Conservation (phyloP, 2,797 vertebrate species). For the Dallia pectoralis region DNA sequence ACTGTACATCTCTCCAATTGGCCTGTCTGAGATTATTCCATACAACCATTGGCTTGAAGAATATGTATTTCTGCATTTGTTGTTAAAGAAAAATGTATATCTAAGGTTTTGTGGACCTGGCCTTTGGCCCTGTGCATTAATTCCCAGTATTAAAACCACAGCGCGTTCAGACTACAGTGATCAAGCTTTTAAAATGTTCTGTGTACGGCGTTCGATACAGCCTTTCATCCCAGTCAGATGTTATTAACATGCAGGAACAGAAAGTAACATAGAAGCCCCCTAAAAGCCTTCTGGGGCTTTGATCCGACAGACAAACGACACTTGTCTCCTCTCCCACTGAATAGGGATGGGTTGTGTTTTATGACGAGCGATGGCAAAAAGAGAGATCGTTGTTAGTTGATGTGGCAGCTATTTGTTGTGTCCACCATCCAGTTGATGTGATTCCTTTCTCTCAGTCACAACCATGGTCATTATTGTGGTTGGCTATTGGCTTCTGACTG, state of each 20-base stretch:
- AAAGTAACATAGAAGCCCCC: constrained; percentile 31
- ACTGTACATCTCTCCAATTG: too few species aligned
- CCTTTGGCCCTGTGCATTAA: too few species aligned
- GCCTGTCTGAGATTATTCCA: too few species aligned
- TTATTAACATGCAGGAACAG: constrained; percentile 55
- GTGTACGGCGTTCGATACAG: constrained; percentile 23
- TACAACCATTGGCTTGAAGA: constrained; percentile 30
- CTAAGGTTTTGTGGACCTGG: too few species aligned
- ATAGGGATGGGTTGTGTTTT: constrained; percentile 38
- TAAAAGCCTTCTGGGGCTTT: constrained; percentile 55
- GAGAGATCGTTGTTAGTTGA: background rate
- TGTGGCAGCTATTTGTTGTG: background rate
- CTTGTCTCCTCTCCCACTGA: constrained; percentile 26
- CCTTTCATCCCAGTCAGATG: constrained; percentile 50
- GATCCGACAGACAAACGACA: constrained; percentile 44
- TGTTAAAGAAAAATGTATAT: constrained; percentile 27
- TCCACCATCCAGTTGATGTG: background rate
- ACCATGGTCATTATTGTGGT: background rate
- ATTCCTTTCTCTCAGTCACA: background rate
- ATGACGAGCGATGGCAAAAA: constrained; percentile 38
- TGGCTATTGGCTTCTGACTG: background rate
- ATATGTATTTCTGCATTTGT: constrained; percentile 58
- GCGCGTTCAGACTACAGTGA: constrained; percentile 33
- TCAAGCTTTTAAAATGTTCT: constrained; percentile 33
- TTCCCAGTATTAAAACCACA: too few species aligned